These are phyloP conservation scores for Ptilodon capucinus DNA, from an alignment of 2,888 invertebrate species.

Conservation along the genomic window DNA sequence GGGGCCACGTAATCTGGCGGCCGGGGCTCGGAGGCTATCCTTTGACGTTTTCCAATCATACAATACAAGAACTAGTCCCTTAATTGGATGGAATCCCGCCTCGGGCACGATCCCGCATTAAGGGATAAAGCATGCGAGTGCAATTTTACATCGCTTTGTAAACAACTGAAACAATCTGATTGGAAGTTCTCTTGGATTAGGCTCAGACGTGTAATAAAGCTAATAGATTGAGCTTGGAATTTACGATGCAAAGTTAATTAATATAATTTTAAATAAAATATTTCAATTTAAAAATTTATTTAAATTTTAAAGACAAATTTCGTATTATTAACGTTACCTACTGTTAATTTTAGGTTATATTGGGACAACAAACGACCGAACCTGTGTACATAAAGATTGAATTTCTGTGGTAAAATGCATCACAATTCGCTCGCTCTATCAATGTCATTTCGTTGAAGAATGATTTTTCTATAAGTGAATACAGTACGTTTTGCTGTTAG, in stretches of 20 bases:
- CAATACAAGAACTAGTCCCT: constrained; percentile 66
- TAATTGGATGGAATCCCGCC: constrained; percentile 70
- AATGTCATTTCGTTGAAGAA: too few species aligned
- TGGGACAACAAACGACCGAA: too few species aligned
- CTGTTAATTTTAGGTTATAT: too few species aligned
- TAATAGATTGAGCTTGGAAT: constrained; percentile 18
- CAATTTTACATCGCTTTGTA: constrained; percentile 49
- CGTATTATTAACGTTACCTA: too few species aligned
- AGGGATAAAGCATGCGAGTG: constrained; percentile 40
- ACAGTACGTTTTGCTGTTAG: too few species aligned
- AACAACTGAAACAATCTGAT: constrained; percentile 38
- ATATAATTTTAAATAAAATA: too few species aligned
- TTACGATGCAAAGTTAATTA: constrained; percentile 11
- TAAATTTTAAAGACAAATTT: too few species aligned
- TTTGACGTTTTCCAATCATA: constrained; percentile 68
- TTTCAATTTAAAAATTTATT: too few species aligned
- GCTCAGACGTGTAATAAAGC: constrained; percentile 22
- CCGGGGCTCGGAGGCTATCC: constrained; percentile 45
- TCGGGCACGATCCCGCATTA: constrained; percentile 47
- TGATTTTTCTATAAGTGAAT: too few species aligned
- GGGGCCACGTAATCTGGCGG: constrained; percentile 47
- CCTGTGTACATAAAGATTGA: too few species aligned
- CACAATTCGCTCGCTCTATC: too few species aligned
- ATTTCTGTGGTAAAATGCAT: too few species aligned
- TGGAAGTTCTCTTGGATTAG: constrained; percentile 26